phyloP scores from a whole-genome alignment of 2,888 invertebrate species.

The Gortyna flavago region DNA sequence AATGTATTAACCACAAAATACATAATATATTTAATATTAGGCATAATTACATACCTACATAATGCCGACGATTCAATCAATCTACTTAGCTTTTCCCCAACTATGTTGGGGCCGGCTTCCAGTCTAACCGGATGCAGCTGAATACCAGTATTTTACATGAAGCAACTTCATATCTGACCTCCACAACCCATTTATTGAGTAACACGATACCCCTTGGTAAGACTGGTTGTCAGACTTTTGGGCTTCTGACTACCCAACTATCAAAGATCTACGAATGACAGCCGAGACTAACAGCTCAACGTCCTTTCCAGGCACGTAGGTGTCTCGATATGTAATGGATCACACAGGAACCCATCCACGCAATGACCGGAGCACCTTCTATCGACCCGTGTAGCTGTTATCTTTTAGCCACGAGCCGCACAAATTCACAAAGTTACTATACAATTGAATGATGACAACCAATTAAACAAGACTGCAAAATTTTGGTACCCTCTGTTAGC shows the following conservation, averaged over 20 bases:
- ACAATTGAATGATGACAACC: slow-evolving; percentile 31
- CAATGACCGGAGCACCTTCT: neutral
- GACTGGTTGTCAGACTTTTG: neutral
- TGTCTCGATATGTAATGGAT: neutral
- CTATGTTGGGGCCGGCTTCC: neutral
- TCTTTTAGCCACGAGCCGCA: neutral
- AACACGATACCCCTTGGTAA: neutral
- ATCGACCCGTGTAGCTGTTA: neutral
- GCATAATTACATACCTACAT: neutral
- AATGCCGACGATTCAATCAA: neutral
- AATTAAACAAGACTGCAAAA: slow-evolving; percentile 56
- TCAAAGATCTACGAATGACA: neutral
- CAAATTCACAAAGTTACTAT: slow-evolving; percentile 15
- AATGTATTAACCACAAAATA: slow-evolving; percentile 3
- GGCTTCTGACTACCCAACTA: too few relatives aligned
- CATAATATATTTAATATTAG: too few relatives aligned
- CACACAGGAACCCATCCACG: neutral
- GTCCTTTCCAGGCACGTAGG: neutral
- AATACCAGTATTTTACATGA: neutral
- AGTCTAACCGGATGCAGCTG: neutral
- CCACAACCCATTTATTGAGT: neutral
- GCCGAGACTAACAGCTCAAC: neutral
- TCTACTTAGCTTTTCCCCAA: too few relatives aligned
- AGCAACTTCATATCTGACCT: neutral
- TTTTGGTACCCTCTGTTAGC: slow-evolving; percentile 31